phyloP scores from a whole-genome alignment of 2,888 invertebrate genomes.

The Cataglyphis albicans region DNA sequence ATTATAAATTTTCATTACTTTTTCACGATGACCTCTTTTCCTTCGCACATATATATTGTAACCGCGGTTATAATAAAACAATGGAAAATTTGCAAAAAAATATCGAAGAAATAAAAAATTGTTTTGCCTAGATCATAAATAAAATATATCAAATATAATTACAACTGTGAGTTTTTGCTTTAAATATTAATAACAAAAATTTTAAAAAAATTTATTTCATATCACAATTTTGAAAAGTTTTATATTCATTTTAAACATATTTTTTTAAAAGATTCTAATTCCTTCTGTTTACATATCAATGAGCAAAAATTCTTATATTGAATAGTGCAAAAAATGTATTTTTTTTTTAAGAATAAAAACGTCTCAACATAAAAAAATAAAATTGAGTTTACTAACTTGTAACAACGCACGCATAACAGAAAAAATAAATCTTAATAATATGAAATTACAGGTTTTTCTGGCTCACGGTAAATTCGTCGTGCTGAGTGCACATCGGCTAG shows the following conservation, averaged over 20 bases:
- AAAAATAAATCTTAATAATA: background rate
- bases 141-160: background rate
- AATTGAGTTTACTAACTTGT: background rate
- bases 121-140: background rate
- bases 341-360: conserved; percentile 3
- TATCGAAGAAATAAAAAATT: background rate
- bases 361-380: no score
- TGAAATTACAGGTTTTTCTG: conserved; percentile 89
- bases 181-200: background rate
- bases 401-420: background rate
- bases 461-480: conserved; percentile 98
- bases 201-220: background rate
- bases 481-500: conserved; percentile 96
- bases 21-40: conserved; percentile 29
- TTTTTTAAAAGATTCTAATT: background rate
- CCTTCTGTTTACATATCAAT: background rate
- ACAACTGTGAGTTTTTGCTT: background rate
- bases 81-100: background rate
- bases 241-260: background rate
- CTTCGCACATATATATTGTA: conserved; percentile 21
- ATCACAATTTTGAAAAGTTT: background rate
- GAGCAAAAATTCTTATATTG: background rate
- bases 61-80: background rate
- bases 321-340: background rate
- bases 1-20: conserved; percentile 30